phyloP scores from a whole-genome alignment of 2,888 invertebrate genomes.

The Strigamia crassipes region DNA sequence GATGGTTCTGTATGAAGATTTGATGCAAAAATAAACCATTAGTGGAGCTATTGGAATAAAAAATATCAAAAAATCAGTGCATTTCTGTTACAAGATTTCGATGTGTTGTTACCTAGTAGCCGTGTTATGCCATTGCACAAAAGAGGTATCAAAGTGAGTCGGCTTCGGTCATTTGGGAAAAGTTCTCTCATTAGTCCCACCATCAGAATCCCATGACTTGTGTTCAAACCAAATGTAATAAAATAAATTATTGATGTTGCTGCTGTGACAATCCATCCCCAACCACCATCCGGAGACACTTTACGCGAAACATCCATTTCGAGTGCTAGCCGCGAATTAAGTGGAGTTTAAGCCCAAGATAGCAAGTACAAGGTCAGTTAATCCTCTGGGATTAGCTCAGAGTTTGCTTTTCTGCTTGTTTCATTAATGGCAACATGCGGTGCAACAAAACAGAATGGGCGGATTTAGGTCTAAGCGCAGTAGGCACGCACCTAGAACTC shows the following conservation, averaged over 20 bases:
- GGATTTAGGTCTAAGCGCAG: too few species aligned
- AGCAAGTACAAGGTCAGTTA: too few species aligned
- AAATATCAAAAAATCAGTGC: neutral
- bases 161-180: neutral
- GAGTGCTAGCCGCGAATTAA: neutral
- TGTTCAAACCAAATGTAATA: neutral
- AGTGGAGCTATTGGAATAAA: conserved; percentile 14
- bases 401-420: too few species aligned
- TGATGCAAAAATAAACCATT: neutral
- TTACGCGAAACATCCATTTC: neutral
- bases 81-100: neutral
- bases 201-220: neutral
- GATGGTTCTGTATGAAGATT: neutral
- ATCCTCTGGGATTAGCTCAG: too few species aligned
- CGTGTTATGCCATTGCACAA: neutral
- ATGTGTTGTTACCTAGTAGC: neutral
- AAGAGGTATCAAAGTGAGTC: conserved; percentile 22
- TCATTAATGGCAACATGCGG: too few species aligned
- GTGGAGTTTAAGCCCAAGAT: neutral
- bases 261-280: conserved; percentile 41
- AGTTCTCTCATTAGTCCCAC: neutral
- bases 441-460: too few species aligned
- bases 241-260: conserved; percentile 1
- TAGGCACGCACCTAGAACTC: too few species aligned
- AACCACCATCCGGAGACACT: conserved; percentile 37